phyloP scores from a whole-genome alignment of 2,113 vertebrate species.

The Erythrocebus patas region DNA sequence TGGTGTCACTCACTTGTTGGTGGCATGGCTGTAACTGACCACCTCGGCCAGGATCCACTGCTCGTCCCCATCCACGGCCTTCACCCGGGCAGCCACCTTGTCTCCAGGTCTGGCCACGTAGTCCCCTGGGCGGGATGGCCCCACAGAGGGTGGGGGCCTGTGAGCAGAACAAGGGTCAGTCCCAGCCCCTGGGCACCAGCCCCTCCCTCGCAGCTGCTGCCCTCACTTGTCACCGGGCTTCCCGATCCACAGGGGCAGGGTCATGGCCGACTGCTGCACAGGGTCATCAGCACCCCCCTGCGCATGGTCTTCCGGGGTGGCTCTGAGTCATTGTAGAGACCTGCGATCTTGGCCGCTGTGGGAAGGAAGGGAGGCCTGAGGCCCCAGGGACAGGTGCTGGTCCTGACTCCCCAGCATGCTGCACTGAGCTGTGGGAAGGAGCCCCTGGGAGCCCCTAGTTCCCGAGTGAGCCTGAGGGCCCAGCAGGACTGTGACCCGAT shows the following conservation, averaged over 20 bases:
- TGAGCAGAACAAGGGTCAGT: not conserved
- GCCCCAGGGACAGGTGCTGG: too few relatives aligned
- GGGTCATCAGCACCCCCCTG: constrained; percentile 93
- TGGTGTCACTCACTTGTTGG: constrained; percentile 89
- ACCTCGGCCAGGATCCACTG: constrained; percentile 96
- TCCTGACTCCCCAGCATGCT: not conserved
- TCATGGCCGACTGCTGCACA: constrained; percentile 83
- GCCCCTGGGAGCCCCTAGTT: not conserved
- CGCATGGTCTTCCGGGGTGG: constrained; percentile 94
- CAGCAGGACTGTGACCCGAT: not conserved
- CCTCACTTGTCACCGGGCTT: constrained; percentile 93
- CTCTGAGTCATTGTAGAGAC: constrained; percentile 91
- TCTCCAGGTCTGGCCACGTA: constrained; percentile 94
- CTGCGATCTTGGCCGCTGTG: constrained; percentile 91
- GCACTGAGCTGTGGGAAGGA: accelerated
- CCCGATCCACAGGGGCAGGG: constrained; percentile 92
- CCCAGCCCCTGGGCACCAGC: not conserved
- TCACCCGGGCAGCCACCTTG: constrained; percentile 93
- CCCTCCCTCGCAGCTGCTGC: not conserved
- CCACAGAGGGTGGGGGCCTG: constrained; percentile 90
- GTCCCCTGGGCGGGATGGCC: constrained; percentile 91
- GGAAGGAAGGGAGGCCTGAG: not conserved
- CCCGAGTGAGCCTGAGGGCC: not conserved
- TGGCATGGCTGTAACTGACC: constrained; percentile 93
- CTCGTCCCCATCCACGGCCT: constrained; percentile 92